phyloP scores from a whole-genome alignment of 2,113 vertebrate species.

The Balaeniceps rex region DNA sequence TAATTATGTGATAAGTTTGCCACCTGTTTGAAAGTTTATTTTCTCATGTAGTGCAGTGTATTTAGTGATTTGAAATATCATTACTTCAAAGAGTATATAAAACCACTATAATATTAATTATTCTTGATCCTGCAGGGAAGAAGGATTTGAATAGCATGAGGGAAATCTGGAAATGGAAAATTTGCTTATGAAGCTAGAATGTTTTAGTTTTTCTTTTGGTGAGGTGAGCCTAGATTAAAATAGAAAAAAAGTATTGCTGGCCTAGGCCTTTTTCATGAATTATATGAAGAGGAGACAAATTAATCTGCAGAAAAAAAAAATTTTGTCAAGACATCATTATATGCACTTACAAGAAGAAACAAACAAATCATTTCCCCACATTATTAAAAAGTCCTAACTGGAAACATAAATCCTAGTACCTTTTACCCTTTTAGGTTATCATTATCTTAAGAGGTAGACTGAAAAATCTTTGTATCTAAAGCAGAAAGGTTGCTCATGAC shows the following conservation, averaged over 20 bases:
- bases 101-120: background rate
- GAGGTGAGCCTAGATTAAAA: background rate
- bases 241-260: background rate
- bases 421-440: slow-evolving; percentile 26
- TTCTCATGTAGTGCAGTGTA: background rate
- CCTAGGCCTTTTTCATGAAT: background rate
- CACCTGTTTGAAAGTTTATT: background rate
- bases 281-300: background rate
- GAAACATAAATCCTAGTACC: slow-evolving; percentile 20
- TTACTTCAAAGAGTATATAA: background rate
- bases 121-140: background rate
- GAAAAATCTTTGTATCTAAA: slow-evolving; percentile 2
- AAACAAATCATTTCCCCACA: slow-evolving; percentile 30
- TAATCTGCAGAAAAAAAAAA: background rate
- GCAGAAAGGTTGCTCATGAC: background rate
- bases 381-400: slow-evolving; percentile 44
- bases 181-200: background rate
- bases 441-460: slow-evolving; percentile 19
- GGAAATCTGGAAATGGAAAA: background rate
- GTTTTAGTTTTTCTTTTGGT: background rate
- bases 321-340: background rate
- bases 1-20: background rate
- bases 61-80: background rate
- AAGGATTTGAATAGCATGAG: background rate
- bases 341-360: slow-evolving; percentile 16